These are phyloP conservation scores for Onychomys arenicola DNA, from an alignment of 2,797 vertebrate genomes.

Conservation along the genomic window DNA sequence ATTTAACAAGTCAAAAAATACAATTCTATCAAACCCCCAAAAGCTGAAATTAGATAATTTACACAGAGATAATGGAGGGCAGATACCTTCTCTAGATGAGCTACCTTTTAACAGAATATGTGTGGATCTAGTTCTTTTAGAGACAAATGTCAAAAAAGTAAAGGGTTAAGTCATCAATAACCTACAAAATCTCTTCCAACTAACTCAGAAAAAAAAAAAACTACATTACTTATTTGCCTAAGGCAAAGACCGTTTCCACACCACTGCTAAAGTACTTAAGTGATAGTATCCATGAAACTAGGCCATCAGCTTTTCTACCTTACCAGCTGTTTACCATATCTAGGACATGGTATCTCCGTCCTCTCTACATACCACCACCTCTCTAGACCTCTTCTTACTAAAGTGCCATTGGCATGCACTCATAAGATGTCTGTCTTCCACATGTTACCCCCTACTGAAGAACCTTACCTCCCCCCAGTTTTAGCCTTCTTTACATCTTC, in stretches of 20 bases:
- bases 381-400: neutral
- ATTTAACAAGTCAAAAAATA: slow-evolving; percentile 50
- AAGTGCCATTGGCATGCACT: neutral
- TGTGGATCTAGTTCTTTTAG: slow-evolving; percentile 1
- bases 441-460: neutral
- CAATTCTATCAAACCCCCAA: slow-evolving; percentile 28
- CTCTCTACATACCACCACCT: neutral
- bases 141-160: slow-evolving; percentile 42
- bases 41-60: slow-evolving; percentile 17
- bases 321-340: neutral
- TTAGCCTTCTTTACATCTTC: neutral
- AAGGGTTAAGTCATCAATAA: slow-evolving; percentile 53
- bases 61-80: neutral
- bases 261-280: neutral
- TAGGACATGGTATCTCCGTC: neutral
- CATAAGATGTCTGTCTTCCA: neutral
- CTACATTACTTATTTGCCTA: slow-evolving; percentile 3
- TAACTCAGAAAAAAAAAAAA: slow-evolving; percentile 8
- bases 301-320: neutral
- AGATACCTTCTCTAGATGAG: neutral
- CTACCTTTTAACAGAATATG: neutral
- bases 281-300: neutral
- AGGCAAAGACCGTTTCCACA: neutral
- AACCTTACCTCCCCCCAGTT: neutral
- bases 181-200: slow-evolving; percentile 63